Evolutionary conservation across 2,888 invertebrate species (phyloP), one percentile per base, ranked within the genome.

Genomic region (Xanthorhoe spadicearia): DNA sequence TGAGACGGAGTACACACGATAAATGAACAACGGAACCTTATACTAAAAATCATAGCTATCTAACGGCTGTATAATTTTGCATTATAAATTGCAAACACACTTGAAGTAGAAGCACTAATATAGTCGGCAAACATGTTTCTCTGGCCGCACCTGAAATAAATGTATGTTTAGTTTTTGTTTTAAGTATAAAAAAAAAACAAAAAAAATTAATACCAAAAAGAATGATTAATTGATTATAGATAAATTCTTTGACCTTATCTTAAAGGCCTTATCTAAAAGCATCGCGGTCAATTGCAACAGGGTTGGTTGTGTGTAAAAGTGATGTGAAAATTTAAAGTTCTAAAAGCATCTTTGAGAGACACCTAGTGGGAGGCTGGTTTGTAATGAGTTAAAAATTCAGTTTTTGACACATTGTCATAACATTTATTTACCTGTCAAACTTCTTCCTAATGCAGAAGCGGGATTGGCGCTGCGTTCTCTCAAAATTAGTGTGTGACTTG

Each of bases 401-500:
- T 1, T 3, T 1, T 3, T 23, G 10, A 38, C 38, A 13, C 13
- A 13, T 38, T 38, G 23, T 23, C 23, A 23, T 3, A 23, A 23
- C 4, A 2, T 1, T 38, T 13, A 9, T 10, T 69, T 83, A 93
- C 93, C 93, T 82, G 93, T 91, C 61, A 92, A 85, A 85, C 93
- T 93, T 75, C 93, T 86, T 62, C 92, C 94, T 74, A 95, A 86
- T 38, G 95, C 95, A 35, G 95, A 95, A 2, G 95, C 95, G 4
- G 95, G 94, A 67, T 94, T 95, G 0, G 94, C 94, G 23, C 94
- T 94, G 65, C 95, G 93, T 66, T 95, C 95, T 52, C 92, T 89
- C 64, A 95, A 86, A 53, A 94, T 94, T 65, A 95, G 83, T 58
- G 94, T 95, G 71, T 94, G 88, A 79, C 95, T 95, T 56, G 94